phyloP scores from a whole-genome alignment of 2,888 invertebrate species.

The Furcula furcula region DNA sequence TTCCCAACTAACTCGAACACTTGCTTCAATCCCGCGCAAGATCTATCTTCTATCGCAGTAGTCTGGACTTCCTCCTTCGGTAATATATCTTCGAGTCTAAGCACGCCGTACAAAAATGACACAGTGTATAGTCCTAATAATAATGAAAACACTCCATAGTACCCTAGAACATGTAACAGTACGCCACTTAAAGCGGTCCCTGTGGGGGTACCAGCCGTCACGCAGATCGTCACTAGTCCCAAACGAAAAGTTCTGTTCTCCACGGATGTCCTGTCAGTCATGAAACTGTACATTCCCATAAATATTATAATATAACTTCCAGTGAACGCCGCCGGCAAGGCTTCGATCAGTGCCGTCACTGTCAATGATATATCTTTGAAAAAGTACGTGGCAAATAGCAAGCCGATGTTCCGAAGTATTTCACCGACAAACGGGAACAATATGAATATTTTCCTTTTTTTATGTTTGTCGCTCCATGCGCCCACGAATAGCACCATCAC shows the following conservation, averaged over 20 bases:
- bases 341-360: slow-evolving; percentile 77
- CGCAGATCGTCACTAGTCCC: slow-evolving; percentile 81
- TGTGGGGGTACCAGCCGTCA: slow-evolving; percentile 73
- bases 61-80: slow-evolving; percentile 24
- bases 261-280: slow-evolving; percentile 81
- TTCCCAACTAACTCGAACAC: slow-evolving; percentile 60
- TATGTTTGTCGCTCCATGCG: slow-evolving; percentile 84
- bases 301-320: slow-evolving; percentile 83
- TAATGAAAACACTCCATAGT: slow-evolving; percentile 71
- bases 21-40: slow-evolving; percentile 42
- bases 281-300: slow-evolving; percentile 83
- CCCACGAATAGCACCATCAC: slow-evolving; percentile 81
- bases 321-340: slow-evolving; percentile 80
- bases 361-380: slow-evolving; percentile 77
- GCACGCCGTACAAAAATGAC: slow-evolving; percentile 61
- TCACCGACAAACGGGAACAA: slow-evolving; percentile 81
- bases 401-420: slow-evolving; percentile 74
- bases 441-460: slow-evolving; percentile 82
- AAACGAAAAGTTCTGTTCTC: slow-evolving; percentile 84
- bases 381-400: slow-evolving; percentile 79
- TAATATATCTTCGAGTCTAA: slow-evolving; percentile 63
- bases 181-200: slow-evolving; percentile 80
- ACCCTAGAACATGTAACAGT: slow-evolving; percentile 63
- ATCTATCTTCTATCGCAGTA: slow-evolving; percentile 24
- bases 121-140: slow-evolving; percentile 51